Evolutionary conservation across 2,797 vertebrate genomes (phyloP), one percentile per base, ranked within the genome.

Genomic region (Ctenosaura bakeri): DNA sequence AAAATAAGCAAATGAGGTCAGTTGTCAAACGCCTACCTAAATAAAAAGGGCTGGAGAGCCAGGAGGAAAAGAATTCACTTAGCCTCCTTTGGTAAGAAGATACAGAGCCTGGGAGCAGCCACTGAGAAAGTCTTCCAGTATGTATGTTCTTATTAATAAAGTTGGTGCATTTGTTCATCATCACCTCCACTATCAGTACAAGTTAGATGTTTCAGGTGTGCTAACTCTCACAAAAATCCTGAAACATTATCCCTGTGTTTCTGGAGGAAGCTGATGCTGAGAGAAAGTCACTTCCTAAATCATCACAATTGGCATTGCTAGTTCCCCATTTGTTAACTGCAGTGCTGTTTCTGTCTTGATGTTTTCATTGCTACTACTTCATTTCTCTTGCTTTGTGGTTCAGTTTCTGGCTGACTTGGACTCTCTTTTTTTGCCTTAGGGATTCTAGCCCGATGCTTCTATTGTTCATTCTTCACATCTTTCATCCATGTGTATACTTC

Each of bases 401-500:
- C 82, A 32, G 20, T 85, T 85, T 85, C 24, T n/a, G 64, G 62
- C 69, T 74, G 22, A 4, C 83, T 85, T 54, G 3, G 32, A 10
- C 10, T 24, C 13, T 24, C 7, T 59, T 77, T 46, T 42, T 50
- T 50, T 46, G 29, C 86, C 59, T 78, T 8, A 77, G 35, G 73
- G 56, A 62, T 77, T 86, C 35, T 76, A 59, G 20, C n/a, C 16
- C 8, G 26, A 76, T 26, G 10, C 10, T 86, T 59, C 73, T 64
- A 20, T 76, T 87, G 42, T 85, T 71, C 66, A 73, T 85, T 54
- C 20, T 87, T 77, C 56, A 78, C 56, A 87, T 87, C 85, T 87
- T 78, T 87, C 73, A 29, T 86, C 85, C 73, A 86, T 86, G 13
- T 86, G 73, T 42, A 4, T 32, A 42, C 35, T 59, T 86, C 14